Evolutionary conservation across 2,888 invertebrate genomes (phyloP).

Genomic region (Phyllotreta striolata): DNA sequence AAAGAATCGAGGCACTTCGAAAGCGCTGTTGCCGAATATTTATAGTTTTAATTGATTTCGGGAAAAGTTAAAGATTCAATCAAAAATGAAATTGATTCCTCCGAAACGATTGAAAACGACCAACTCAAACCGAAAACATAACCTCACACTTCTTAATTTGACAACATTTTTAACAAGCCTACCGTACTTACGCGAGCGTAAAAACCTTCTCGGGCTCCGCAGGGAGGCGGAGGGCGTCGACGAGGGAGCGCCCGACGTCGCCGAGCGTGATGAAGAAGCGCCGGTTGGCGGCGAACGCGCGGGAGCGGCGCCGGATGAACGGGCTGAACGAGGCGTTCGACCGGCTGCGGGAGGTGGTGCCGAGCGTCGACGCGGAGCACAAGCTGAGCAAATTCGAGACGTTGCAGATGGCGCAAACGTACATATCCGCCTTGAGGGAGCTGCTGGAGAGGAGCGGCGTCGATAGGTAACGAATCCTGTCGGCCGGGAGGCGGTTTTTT

Average conservation of each 20-base stretch:
- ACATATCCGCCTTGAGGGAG: slow-evolving; percentile 74
- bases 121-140: too few relatives aligned
- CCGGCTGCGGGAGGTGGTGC: slow-evolving; percentile 72
- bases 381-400: slow-evolving; percentile 80
- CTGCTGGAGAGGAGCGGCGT: slow-evolving; percentile 60
- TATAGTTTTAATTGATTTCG: too few relatives aligned
- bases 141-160: too few relatives aligned
- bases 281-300: slow-evolving; percentile 74
- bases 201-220: too few relatives aligned
- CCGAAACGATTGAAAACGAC: too few relatives aligned
- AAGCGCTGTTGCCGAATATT: too few relatives aligned
- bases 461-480: slow-evolving; percentile 40
- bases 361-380: slow-evolving; percentile 72
- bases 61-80: too few relatives aligned
- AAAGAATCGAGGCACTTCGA: too few relatives aligned
- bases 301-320: slow-evolving; percentile 77
- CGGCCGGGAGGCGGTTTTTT: too few relatives aligned
- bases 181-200: too few relatives aligned
- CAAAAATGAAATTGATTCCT: too few relatives aligned
- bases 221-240: slow-evolving; percentile 47
- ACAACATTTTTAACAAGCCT: too few relatives aligned
- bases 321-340: slow-evolving; percentile 78
- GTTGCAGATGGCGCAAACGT: slow-evolving; percentile 81
- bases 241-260: slow-evolving; percentile 54
- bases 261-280: slow-evolving; percentile 67